Evolutionary conservation across 2,888 invertebrate genomes (phyloP), one percentile per base, ranked within the genome.

Genomic region (Dermolepida albohirtum): DNA sequence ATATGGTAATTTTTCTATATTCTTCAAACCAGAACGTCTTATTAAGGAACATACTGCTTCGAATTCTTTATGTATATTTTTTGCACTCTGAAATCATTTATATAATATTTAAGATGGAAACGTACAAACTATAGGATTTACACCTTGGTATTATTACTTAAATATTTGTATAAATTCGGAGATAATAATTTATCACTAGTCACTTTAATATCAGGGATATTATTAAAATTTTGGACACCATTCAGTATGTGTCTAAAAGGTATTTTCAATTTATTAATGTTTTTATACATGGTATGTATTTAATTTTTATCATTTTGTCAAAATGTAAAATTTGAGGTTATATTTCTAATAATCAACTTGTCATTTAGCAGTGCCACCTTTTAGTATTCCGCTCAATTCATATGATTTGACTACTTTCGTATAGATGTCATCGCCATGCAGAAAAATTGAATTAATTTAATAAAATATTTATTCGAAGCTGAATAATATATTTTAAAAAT

Each of bases 31-130:
- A 5, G 89, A 89, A 65, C 89, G 82, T 49, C 80, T 81, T 17
- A 89, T 73, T 66, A 89, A 74, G 0, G 84, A 79, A 76, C 85
- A 85, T n/a, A 87, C 85, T 47, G 88, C 88, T 74, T 84, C 84
- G 73, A 86, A 88, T 80, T 90, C 89, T 62, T 80, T 84, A 74
- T 85, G 82, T 17, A 69, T 40, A 11, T 22, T 10, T 40, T 47
- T 68, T 8, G 55, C 27, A 14, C 27, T 14, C 68, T 68, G 40
- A 1, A 54, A 27, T 41, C 14, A 66, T 57, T 57, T 7, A 2
- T 8, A 39, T 47, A 6, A 34, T 34, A 34, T 34, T 34, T 34
- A 34, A 17, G 12, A 57, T 34, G 14, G 4, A 49, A 27, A 10
- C 6, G 10, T 47, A n/a, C 8, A 8, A 2, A 14, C 43, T 22